Conservation (phyloP, 2,888 invertebrate genomes). For the Minunthozetes semirufus region DNA sequence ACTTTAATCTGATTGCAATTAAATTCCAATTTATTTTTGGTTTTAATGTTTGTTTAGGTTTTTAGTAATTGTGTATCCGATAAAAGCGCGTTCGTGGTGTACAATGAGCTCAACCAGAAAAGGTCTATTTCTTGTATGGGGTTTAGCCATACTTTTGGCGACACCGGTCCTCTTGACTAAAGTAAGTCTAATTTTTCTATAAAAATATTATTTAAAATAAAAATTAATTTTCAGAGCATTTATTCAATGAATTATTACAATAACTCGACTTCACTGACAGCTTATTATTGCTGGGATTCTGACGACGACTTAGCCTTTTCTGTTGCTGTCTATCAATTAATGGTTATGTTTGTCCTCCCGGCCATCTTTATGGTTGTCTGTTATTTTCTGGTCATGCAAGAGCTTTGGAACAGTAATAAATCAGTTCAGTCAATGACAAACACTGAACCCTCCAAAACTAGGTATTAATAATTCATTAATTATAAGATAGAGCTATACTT, state of each 20-base stretch:
- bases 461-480: background rate
- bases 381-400: constrained; percentile 50
- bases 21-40: background rate
- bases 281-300: constrained; percentile 44
- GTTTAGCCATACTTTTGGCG: constrained; percentile 40
- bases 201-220: background rate
- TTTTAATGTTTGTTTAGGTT: constrained; percentile 35
- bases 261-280: constrained; percentile 43
- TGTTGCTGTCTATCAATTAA: constrained; percentile 49
- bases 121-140: constrained; percentile 42
- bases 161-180: constrained; percentile 42
- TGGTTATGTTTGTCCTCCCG: constrained; percentile 49
- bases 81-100: constrained; percentile 41
- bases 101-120: constrained; percentile 42
- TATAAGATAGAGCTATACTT: background rate
- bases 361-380: constrained; percentile 49
- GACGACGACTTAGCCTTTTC: constrained; percentile 42
- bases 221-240: constrained; percentile 39
- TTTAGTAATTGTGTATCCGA: constrained; percentile 42
- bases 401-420: constrained; percentile 50
- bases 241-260: constrained; percentile 45
- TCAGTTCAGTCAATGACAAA: constrained; percentile 48
- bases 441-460: constrained; percentile 31
- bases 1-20: background rate
- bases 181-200: constrained; percentile 33